Evolutionary conservation across 2,888 invertebrate genomes (phyloP).

Genomic region (Xanthia togata): DNA sequence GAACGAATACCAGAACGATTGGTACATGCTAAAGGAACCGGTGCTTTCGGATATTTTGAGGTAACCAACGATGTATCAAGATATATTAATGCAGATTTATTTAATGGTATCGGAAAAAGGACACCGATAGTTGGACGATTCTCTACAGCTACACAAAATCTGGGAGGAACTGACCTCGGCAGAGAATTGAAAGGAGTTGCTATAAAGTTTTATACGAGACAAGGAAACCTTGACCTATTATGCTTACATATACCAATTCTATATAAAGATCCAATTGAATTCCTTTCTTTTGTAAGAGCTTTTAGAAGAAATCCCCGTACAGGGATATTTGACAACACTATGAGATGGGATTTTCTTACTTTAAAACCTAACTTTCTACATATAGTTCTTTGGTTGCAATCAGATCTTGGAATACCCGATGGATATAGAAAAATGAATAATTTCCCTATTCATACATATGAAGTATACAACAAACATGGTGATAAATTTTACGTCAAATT

Average conservation of each 20-base stretch:
- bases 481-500: constrained; percentile 95
- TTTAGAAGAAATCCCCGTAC: constrained; percentile 90
- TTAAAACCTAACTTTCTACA: constrained; percentile 93
- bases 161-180: constrained; percentile 90
- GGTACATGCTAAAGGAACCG: constrained; percentile 97
- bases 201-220: constrained; percentile 71
- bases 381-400: constrained; percentile 93
- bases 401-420: constrained; percentile 96
- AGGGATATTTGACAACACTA: constrained; percentile 74
- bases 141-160: constrained; percentile 91
- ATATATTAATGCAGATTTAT: constrained; percentile 90
- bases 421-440: constrained; percentile 97
- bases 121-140: constrained; percentile 90
- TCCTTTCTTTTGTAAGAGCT: constrained; percentile 88
- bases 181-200: constrained; percentile 83
- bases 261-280: constrained; percentile 88
- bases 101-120: constrained; percentile 90
- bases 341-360: constrained; percentile 89
- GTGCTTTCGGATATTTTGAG: constrained; percentile 95
- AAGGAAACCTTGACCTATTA: constrained; percentile 71
- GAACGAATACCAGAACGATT: constrained; percentile 96
- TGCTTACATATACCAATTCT: constrained; percentile 89
- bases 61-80: constrained; percentile 94
- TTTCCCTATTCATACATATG: constrained; percentile 97
- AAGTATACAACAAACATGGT: constrained; percentile 93